Base-by-base conservation (phyloP, 2,888 invertebrate genomes). In the Tuberolachnus salignus region DNA sequence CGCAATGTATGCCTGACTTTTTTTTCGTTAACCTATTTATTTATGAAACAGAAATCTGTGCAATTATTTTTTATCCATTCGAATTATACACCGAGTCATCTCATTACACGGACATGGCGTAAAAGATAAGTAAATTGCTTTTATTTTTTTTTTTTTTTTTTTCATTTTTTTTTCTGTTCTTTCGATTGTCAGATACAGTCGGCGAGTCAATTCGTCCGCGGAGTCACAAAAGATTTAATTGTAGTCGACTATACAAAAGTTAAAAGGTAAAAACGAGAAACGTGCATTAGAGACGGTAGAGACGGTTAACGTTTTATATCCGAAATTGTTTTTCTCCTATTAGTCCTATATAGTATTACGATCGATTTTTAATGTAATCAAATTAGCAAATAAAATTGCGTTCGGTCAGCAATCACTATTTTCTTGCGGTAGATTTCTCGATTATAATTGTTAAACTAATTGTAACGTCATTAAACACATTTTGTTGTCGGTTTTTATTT, bases 141-240 rank as follows among this genome's bases (percentile, higher is more conserved):
- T 74, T 64, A 64, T 74, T 53, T n/a, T n/a, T n/a, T n/a, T n/a
- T n/a, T n/a, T n/a, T n/a, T n/a, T n/a, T n/a, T n/a, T n/a, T n/a
- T n/a, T n/a, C n/a, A n/a, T n/a, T n/a, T n/a, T n/a, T n/a, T n/a
- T n/a, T n/a, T n/a, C n/a, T n/a, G n/a, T n/a, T n/a, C n/a, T n/a
- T 64, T 64, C 73, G 73, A 74, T 74, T 64, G 73, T 64, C 73
- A 74, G 64, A 42, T 53, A 63, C 73, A 63, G 73, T 74, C 42
- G 14, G 13, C 42, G 53, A 64, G 34, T 73, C 61, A 72, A 72
- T 73, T 73, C 53, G n/a, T 72, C 49, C 61, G 72, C 49, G 61
- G 72, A 61, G 61, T 61, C 72, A 51, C 73, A 53, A 74, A 61
- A 51, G 72, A 73, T 73, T 21, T 61, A 16, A 21, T 42, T 19